phyloP scores from a whole-genome alignment of 2,797 vertebrate species.

The Linurgus olivaceus region DNA sequence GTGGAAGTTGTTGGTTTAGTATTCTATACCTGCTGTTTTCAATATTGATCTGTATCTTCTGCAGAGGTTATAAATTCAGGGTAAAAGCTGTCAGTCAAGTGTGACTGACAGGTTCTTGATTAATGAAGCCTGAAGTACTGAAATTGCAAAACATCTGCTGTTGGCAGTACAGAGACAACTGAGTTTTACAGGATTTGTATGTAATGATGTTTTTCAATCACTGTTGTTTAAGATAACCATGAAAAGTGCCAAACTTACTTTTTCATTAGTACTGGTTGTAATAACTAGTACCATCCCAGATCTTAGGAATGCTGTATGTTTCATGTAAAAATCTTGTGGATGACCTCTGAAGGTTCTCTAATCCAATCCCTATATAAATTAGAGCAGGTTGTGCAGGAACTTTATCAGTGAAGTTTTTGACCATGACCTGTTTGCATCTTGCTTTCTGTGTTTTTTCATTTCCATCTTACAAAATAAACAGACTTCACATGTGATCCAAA shows the following conservation, averaged over 20 bases:
- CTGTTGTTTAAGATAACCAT: background rate
- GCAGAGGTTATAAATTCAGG: background rate
- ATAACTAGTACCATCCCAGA: background rate
- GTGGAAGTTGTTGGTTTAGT: background rate
- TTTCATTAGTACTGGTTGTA: background rate
- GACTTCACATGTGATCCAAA: background rate
- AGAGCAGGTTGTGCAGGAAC: background rate
- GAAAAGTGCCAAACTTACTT: background rate
- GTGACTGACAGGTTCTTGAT: conserved; percentile 13
- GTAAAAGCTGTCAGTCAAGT: background rate
- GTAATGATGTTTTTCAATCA: background rate
- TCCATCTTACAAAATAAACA: background rate
- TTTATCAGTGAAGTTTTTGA: background rate
- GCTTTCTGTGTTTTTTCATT: background rate
- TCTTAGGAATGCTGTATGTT: background rate
- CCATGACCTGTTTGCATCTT: background rate
- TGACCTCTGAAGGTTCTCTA: background rate
- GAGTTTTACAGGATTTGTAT: background rate
- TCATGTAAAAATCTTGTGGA: background rate
- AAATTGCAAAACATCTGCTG: background rate
- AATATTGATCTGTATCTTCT: conserved; percentile 24
- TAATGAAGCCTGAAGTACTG: background rate
- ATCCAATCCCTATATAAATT: background rate
- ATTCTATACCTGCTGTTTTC: conserved; percentile 30
- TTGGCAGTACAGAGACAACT: background rate